These are phyloP conservation scores for Tiliacea citrago DNA, from an alignment of 2,888 invertebrate species.

Conservation along the genomic window DNA sequence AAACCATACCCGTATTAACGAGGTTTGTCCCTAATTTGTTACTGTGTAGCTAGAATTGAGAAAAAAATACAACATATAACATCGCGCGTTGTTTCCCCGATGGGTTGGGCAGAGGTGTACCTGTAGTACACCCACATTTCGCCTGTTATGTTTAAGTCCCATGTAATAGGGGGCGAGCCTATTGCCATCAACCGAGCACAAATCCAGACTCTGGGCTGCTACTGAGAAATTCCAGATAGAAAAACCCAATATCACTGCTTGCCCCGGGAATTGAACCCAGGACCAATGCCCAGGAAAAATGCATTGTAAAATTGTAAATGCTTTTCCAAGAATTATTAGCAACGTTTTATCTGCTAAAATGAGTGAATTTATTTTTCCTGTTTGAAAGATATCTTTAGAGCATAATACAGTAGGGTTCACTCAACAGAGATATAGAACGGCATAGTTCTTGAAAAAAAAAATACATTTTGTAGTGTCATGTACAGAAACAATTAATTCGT, in stretches of 20 bases:
- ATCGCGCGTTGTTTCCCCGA: no score
- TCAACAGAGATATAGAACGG: not conserved
- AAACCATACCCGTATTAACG: constrained; percentile 77
- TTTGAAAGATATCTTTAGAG: not conserved
- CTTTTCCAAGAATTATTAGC: not conserved
- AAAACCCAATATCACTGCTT: no score
- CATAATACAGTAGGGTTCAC: not conserved
- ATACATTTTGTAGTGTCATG: not conserved
- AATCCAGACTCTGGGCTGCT: no score
- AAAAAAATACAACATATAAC: constrained; percentile 61
- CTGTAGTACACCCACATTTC: no score
- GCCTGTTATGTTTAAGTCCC: no score
- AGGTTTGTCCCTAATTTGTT: constrained; percentile 75
- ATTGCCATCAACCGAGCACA: no score
- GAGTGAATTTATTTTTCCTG: not conserved
- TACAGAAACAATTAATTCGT: not conserved
- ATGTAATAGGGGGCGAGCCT: no score
- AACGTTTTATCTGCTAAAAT: not conserved
- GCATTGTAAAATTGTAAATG: not conserved
- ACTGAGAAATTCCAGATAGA: no score
- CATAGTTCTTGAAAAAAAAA: not conserved
- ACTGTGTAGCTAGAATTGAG: constrained; percentile 80
- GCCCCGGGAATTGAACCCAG: no score
- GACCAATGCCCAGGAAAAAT: no score
- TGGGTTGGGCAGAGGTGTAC: no score